Conservation (phyloP, 2,888 invertebrate genomes). For the Miltochrista miniata region DNA sequence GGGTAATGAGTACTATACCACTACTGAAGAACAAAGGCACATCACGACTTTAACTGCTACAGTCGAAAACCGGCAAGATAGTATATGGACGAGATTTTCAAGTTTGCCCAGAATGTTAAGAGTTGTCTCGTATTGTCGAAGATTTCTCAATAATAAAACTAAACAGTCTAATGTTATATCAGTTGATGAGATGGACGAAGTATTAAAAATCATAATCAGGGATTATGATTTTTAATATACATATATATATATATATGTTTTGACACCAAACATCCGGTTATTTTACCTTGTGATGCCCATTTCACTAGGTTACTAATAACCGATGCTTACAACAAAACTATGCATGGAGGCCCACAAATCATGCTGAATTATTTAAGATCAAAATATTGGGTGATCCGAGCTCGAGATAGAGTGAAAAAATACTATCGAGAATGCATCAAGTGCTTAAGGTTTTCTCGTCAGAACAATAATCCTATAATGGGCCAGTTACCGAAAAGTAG, state of each 20-base stretch:
- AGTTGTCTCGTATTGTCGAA: no score
- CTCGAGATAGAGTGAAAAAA: neutral
- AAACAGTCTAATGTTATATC: no score
- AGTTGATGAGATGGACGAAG: no score
- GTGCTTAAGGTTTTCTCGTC: neutral
- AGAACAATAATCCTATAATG: neutral
- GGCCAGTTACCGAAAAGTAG: neutral
- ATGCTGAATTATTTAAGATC: neutral
- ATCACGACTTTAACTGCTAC: no score
- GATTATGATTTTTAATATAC: no score
- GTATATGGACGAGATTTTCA: no score
- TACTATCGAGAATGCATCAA: neutral
- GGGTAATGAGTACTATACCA: no score
- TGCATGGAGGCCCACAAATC: neutral
- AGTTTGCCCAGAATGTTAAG: no score
- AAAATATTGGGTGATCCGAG: neutral
- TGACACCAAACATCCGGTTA: conserved; percentile 1
- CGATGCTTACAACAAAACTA: neutral
- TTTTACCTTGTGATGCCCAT: neutral
- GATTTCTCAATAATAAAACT: no score
- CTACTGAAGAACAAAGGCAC: no score
- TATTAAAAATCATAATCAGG: neutral
- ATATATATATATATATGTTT: no score
- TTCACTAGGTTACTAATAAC: conserved; percentile 2
- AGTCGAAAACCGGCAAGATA: no score